Conservation (phyloP, 2,888 invertebrate species). For the Cheilosia impressa region DNA sequence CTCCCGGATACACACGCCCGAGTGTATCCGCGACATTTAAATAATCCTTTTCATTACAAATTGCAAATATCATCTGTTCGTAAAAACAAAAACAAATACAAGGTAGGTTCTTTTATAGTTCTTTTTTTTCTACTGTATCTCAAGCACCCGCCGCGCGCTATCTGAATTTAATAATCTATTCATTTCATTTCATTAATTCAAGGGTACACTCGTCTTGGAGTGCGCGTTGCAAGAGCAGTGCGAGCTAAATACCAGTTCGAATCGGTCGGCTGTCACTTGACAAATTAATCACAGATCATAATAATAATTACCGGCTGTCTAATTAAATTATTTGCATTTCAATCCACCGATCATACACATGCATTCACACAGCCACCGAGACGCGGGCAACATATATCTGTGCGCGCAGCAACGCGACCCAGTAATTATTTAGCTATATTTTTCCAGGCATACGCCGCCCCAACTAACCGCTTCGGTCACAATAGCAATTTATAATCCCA, state of each 20-base stretch:
- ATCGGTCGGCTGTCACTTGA: conserved; percentile 71
- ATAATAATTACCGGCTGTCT: conserved; percentile 75
- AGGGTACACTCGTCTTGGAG: conserved; percentile 46
- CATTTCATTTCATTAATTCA: conserved; percentile 73
- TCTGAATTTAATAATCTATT: conserved; percentile 62
- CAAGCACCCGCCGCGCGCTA: conserved; percentile 58
- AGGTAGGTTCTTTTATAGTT: not conserved
- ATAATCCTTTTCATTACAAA: conserved; percentile 57
- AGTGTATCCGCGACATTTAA: conserved; percentile 28
- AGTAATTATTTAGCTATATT: conserved; percentile 72
- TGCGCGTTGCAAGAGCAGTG: conserved; percentile 14
- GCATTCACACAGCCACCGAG: conserved; percentile 46
- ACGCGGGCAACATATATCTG: conserved; percentile 13
- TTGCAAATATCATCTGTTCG: conserved; percentile 37
- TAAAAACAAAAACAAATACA: conserved; percentile 12
- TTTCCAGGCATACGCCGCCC: conserved; percentile 53
- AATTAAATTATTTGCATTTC: conserved; percentile 76
- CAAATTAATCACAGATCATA: conserved; percentile 75
- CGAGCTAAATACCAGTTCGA: conserved; percentile 74
- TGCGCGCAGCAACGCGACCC: conserved; percentile 44
- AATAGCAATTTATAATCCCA: conserved; percentile 68
- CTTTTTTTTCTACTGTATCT: conserved; percentile 16
- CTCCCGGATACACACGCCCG: conserved; percentile 54
- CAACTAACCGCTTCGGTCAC: conserved; percentile 57
- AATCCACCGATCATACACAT: conserved; percentile 67